Base-by-base conservation (phyloP, 2,888 invertebrate genomes). In the Crepidodera aurea region DNA sequence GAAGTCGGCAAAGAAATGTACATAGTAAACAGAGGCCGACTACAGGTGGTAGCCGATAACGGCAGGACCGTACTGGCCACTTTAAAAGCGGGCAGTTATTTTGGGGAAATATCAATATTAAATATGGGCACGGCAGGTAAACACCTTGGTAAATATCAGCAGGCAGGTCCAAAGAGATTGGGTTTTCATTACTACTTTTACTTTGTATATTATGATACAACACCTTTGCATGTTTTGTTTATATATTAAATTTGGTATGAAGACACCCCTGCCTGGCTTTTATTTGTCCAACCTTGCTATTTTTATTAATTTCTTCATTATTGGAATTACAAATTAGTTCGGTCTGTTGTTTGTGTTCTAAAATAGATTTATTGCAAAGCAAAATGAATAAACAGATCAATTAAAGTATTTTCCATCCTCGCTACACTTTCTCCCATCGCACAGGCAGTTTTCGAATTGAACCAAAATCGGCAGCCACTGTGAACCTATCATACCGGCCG, bases 1-100 rank as follows among this genome's bases (percentile, higher is more conserved):
- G 98, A 98, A 86, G 97, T 98, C 70, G 98, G 98, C 71, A 98
- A 98, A 83, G 98, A 98, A 84, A 98, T 98, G 98, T 98, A 98
- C 87, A 98, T 98, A 85, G 98, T 98, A 74, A 98, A 96, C 84
- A 87, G 97, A 75, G 98, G 98, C 69, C 88, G 94, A 74, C 88
- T 96, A 77, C 96, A 92, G 86, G 98, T 94, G 82, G 96, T 94
- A 72, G 96, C 91, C 67, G 95, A 96, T 84, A 94, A 96, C 83
- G 95, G 95, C 72, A 91, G 94, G 83, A 95, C 96, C 56, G 96
- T 98, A 72, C 87, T 98, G 83, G 98, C 98, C 77, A 97, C 96
- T 71, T 88, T 98, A 79, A 95, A 96, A 84, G 97, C 98, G 77
- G 98, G 98, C 83, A 96, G 96, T 83, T 98, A 98, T 89, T 98